A percentile compares a stretch with the other conserved stretches of the same genome.
Evolutionary conservation across 2,113 vertebrate genomes (phyloP).

Genomic region (Menura novaehollandiae): DNA sequence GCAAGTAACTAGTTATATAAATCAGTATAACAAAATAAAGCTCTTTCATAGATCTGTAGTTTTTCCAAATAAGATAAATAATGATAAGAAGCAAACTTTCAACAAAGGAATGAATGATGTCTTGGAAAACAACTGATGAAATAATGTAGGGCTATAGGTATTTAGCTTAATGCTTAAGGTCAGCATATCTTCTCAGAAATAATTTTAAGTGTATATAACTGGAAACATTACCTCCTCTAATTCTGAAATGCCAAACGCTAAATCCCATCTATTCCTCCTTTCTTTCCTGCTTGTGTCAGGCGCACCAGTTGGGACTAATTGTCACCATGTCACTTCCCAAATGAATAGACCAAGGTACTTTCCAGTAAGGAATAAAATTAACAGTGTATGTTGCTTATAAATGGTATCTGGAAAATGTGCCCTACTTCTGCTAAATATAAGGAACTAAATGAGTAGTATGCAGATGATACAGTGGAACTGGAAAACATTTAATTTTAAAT

Average conservation of each 20-base stretch:
- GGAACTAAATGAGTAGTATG: not conserved
- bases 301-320: not conserved
- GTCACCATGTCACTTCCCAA: conserved; percentile 40
- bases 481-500: conserved; percentile 1
- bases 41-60: not conserved
- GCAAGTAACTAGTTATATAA: not conserved
- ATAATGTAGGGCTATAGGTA: not conserved
- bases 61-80: conserved; percentile 24
- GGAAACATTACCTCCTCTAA: conserved; percentile 16
- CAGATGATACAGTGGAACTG: not conserved
- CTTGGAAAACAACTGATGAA: not conserved
- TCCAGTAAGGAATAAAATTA: conserved; percentile 59
- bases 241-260: conserved; percentile 13
- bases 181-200: not conserved
- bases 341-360: conserved; percentile 50
- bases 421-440: conserved; percentile 39
- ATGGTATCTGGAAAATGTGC: conserved; percentile 35
- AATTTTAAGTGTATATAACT: not conserved
- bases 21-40: not conserved
- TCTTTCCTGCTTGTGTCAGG: conserved; percentile 3
- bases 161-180: not conserved
- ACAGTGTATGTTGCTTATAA: not conserved
- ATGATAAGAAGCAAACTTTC: not conserved
- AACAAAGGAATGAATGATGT: not conserved
- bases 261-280: conserved; percentile 16